These are phyloP conservation scores for Agrenia bidenticulata DNA, from an alignment of 2,888 invertebrate species.

Conservation along the genomic window DNA sequence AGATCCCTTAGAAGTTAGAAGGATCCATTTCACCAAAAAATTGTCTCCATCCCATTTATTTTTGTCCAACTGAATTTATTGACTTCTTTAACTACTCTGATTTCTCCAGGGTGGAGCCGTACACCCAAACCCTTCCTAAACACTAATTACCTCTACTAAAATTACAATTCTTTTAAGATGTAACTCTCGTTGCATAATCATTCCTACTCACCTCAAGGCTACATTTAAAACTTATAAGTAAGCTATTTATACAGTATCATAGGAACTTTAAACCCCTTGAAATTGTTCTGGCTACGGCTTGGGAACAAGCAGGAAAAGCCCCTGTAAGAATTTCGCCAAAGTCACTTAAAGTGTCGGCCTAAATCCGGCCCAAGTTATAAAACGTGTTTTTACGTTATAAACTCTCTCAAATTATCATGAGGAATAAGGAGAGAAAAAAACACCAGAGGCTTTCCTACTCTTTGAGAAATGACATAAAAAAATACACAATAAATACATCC, in stretches of 20 bases:
- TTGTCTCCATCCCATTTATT: background rate
- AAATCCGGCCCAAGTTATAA: slow-evolving; percentile 25
- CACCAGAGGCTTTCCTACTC: background rate
- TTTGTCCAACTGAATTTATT: background rate
- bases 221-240: no score
- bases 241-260: no score
- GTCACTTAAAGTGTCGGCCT: slow-evolving; percentile 19
- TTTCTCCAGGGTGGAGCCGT: background rate
- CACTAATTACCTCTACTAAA: no score
- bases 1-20: background rate
- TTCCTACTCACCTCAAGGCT: no score
- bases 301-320: no score
- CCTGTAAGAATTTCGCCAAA: background rate
- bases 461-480: no score
- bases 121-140: no score
- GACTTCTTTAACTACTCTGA: slow-evolving; percentile 4
- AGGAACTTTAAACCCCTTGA: no score
- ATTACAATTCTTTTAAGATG: no score
- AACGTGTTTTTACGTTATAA: slow-evolving; percentile 18
- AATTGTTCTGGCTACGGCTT: background rate
- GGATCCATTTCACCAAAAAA: background rate
- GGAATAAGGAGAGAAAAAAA: background rate
- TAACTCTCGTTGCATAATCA: no score
- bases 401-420: slow-evolving; percentile 14
- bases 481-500: no score